These are phyloP conservation scores for Thalassophryne amazonica DNA, from an alignment of 2,797 vertebrate species.

Conservation along the genomic window DNA sequence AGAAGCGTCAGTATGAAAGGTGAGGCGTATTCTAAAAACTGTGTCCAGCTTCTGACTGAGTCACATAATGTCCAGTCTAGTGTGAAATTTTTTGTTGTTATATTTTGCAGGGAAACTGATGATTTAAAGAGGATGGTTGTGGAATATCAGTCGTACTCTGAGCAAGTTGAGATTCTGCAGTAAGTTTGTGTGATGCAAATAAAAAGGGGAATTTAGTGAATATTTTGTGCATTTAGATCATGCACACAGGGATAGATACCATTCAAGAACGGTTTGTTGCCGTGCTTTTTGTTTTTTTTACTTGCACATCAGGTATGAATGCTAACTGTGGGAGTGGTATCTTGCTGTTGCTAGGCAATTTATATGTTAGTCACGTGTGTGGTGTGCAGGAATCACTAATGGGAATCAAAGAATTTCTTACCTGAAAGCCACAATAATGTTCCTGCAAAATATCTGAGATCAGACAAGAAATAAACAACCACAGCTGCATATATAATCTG, in stretches of 20 bases:
- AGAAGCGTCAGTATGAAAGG: constrained; percentile 68
- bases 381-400: too few relatives aligned
- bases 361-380: too few relatives aligned
- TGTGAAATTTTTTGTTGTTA: not conserved
- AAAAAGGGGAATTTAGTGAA: not conserved
- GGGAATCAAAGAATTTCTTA: too few relatives aligned
- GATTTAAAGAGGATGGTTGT: constrained; percentile 58
- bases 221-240: not conserved
- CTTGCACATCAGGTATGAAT: too few relatives aligned
- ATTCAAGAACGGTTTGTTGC: not conserved
- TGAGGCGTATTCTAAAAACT: constrained; percentile 18
- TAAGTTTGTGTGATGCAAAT: constrained; percentile 34
- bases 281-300: not conserved
- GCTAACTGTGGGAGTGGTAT: too few relatives aligned
- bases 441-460: too few relatives aligned
- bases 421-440: too few relatives aligned
- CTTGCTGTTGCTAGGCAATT: too few relatives aligned
- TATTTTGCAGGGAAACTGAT: constrained; percentile 61
- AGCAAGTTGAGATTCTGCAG: constrained; percentile 72
- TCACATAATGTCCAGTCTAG: not conserved
- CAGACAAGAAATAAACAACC: too few relatives aligned
- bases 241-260: not conserved
- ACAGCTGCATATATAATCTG: too few relatives aligned
- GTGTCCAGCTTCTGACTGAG: not conserved
- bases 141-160: constrained; percentile 67